phyloP scores from a whole-genome alignment of 2,797 vertebrate species.

The Hydrophis major region DNA sequence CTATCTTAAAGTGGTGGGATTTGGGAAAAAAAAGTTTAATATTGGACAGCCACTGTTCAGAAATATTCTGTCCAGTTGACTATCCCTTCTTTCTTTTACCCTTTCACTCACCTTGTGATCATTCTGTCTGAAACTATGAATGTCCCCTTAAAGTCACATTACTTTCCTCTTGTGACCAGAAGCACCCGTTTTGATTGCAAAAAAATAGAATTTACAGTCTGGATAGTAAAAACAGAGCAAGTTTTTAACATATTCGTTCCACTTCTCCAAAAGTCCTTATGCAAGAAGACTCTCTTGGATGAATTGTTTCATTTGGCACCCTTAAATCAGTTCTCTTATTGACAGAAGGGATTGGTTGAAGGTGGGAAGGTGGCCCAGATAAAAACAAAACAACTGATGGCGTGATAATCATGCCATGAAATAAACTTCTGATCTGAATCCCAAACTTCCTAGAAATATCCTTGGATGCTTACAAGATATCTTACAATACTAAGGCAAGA shows the following conservation, averaged over 20 bases:
- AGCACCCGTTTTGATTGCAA: not conserved
- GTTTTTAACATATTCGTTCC: not conserved
- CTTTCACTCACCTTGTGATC: not conserved
- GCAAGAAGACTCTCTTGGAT: not conserved
- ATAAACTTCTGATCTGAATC: not conserved
- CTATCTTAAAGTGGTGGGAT: not conserved
- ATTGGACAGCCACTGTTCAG: not conserved
- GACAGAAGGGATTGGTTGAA: not conserved
- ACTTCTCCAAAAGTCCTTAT: not conserved
- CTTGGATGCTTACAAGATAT: not conserved
- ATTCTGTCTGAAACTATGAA: not conserved
- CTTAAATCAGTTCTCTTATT: not conserved
- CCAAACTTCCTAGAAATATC: not conserved
- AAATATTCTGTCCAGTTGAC: not conserved
- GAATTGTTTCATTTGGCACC: not conserved
- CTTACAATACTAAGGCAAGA: not conserved
- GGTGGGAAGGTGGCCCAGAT: not conserved
- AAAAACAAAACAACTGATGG: not conserved
- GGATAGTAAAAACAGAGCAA: not conserved
- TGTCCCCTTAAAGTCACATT: not conserved
- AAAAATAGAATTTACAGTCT: not conserved
- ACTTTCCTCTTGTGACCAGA: not conserved
- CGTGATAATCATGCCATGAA: not conserved
- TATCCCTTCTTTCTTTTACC: not conserved
- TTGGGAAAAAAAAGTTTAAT: not conserved